Evolutionary conservation across 2,888 invertebrate species (phyloP), one percentile per base, ranked within the genome.

Genomic region (Camponotus fellah): DNA sequence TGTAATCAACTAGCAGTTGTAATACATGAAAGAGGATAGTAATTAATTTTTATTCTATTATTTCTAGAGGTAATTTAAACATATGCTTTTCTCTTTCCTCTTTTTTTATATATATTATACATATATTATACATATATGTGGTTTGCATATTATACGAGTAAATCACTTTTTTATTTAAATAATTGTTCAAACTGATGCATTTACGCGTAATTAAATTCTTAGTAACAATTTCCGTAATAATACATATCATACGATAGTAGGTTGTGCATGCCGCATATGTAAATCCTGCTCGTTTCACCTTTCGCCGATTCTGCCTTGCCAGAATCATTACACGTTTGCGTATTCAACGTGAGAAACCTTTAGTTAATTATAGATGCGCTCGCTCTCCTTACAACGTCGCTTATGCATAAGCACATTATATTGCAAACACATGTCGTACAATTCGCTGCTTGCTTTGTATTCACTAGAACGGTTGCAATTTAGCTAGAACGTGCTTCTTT

Each of bases 1-100:
- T 58, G 32, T 21, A 62, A 26, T 12, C 66, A 17, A 40, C 26
- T 17, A 53, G 6, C 17, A 14, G 26, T 43, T 58, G 65, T 12
- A 17, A 60, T 26, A 40, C n/a, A 37, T 26, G 6, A 64, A 49
- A 53, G 34, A 75, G 62, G 0, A 62, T 21, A 12, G 46, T 34
- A 34, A 26, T 56, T 37, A 2, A 66, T 77, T 66, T 37, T 66
- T 66, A 65, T 14, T 10, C 32, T 21, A 34, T 43, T 3, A 49
- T 49, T 76, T 65, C 3, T 49, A 76, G n/a, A 43, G 34, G n/a
- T 75, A 75, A 76, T 76, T 53, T 76, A 76, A 66, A 76, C 65
- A 65, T 26, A 49, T 65, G 17, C 65, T 65, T 76, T 53, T 65
- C 34, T n/a, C 2, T 6, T 49, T 6, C 3, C 10, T 10, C 3